Base-by-base conservation (phyloP, 2,888 invertebrate species). In the Camponotus fellah region DNA sequence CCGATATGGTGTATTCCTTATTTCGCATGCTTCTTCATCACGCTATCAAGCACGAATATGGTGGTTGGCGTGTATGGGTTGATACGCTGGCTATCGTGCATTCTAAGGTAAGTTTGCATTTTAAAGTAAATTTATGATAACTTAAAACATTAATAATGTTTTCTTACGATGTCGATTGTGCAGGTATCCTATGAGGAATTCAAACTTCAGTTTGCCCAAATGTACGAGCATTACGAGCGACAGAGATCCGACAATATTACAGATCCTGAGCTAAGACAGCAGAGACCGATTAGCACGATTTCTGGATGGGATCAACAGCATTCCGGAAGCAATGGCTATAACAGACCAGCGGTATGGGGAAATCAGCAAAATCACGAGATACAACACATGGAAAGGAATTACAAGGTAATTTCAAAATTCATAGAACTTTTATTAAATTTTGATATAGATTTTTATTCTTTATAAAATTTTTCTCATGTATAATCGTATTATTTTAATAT, bases 21-120 rank as follows among this genome's bases (percentile, higher is more conserved):
- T 99, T 99, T 95, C 96, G 99, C 21, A 99, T 99, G 98, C 95
- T 99, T 85, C 95, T 99, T 65, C 99, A 99, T 95, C 99, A 99
- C 95, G 99, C 99, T 60, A 99, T 99, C 91, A 99, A 99, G 94
- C 98, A 98, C 93, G 99, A 99, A 95, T 99, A 99, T 93, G 99
- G 99, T 6, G 99, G 99, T 21, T 99, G 99, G 99, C 96, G 99
- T 85, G 99, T 99, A 26, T 99, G 99, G 99, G 99, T 99, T 6
- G 99, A 99, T 94, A 99, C 99, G 0, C 95, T 99, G 85, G 99
- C 99, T 64, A 99, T 99, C 92, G 99, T 99, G 1, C 99, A 99
- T 95, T 99, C 99, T 1, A 99, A 99, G 97, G 99, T 98, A 94
- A 93, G 93, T 89, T 26, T 5, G 6, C 2, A 32, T 26, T 26